phyloP scores from a whole-genome alignment of 2,113 vertebrate species.

The Turdus rufiventris region DNA sequence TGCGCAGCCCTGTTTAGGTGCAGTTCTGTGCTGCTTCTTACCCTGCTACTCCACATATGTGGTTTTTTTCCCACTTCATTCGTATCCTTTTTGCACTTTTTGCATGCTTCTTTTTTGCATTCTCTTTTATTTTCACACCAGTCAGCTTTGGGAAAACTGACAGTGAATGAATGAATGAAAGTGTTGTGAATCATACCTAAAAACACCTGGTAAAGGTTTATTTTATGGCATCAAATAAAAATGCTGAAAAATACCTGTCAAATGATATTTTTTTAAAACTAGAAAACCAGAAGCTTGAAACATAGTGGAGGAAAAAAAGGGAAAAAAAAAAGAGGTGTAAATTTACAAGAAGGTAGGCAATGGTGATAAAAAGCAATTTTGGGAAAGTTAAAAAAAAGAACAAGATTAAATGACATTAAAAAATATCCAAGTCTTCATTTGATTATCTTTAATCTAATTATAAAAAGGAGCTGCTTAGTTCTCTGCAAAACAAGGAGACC shows the following conservation, averaged over 20 bases:
- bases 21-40: not conserved
- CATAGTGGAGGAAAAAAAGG: not conserved
- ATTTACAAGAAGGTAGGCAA: conserved; percentile 53
- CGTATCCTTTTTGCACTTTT: not conserved
- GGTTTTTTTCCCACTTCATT: not conserved
- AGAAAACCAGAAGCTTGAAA: conserved; percentile 49
- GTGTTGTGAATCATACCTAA: not conserved
- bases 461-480: conserved; percentile 66
- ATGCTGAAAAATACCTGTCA: conserved; percentile 47
- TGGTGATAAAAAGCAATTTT: conserved; percentile 36
- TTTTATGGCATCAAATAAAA: conserved; percentile 55
- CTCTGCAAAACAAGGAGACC: conserved; percentile 74
- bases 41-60: not conserved
- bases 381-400: not conserved
- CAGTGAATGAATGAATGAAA: not conserved
- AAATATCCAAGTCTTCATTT: conserved; percentile 72
- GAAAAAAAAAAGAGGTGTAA: not conserved
- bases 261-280: not conserved
- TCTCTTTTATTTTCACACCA: not conserved
- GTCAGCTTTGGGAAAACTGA: not conserved
- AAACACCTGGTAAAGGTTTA: conserved; percentile 37
- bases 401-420: conserved; percentile 71
- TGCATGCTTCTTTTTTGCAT: not conserved
- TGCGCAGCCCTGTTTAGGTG: not conserved
- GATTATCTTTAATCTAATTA: conserved; percentile 80